Evolutionary conservation across 1,140 invertebrate genomes (phyloP), one percentile per base, ranked within the genome.

Genomic region (Nixonia krombeini): DNA sequence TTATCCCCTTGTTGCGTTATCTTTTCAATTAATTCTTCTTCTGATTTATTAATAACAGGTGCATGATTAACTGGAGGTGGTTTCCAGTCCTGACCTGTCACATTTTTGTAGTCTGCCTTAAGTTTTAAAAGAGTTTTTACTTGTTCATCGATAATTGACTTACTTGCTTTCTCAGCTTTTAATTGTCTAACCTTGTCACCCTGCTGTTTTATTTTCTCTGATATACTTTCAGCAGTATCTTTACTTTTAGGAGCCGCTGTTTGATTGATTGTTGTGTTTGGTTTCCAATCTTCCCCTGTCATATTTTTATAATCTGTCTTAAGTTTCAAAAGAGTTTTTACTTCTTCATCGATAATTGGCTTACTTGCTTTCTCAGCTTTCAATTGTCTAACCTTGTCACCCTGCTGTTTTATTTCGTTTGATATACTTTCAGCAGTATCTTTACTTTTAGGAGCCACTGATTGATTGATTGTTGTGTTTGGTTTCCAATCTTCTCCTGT

Each of bases 141-240:
- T 74, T 89, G 89, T 7, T 73, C 64, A 21, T 91, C 88, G 37
- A 93, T 83, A 4, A 70, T 66, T 0, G 78, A 66, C 75, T 92
- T 91, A 1, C 87, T 86, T 0, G 90, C 89, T 73, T 93, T 94
- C 4, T 89, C 82, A 0, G 85, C 58, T 80, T 93, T 93, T 6
- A 93, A 69, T 25, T 89, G 80, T 15, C 92, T 80, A 15, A 95
- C 88, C 78, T 90, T 90, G 58, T 94, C 90, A 0, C 92, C 93
- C 80, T 94, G 93, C 8, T 37, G 21, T 16, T 12, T 2, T 12
- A 37, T 37, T 37, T 37, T 37, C 12, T 2, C 12, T 10, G 29
- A n/a, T 3, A 31, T 13, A 8, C n/a, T n/a, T n/a, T n/a, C n/a
- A n/a, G n/a, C n/a, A n/a, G n/a, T n/a, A n/a, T n/a, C n/a, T n/a